A percentile compares a stretch with the other conserved stretches of the same genome.
Conservation (phyloP, 2,113 vertebrate species). For the Tursiops truncatus region DNA sequence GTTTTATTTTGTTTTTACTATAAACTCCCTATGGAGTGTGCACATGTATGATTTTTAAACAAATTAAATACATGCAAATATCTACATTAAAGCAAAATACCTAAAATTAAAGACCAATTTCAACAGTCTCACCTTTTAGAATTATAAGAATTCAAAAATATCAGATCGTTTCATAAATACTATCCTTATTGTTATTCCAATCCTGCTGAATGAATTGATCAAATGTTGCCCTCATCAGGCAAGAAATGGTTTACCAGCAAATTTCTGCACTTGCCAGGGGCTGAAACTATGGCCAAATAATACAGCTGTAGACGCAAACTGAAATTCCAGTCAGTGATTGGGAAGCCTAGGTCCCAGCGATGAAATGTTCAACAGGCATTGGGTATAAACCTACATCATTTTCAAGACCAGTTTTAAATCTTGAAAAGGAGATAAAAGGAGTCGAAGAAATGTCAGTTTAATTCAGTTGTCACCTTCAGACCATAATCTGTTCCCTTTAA, state of each 20-base stretch:
- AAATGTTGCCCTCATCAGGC: constrained; percentile 67
- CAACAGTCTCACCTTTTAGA: not conserved
- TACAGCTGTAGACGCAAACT: not conserved
- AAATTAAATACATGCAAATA: not conserved
- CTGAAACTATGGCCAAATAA: not conserved
- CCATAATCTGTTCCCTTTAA: not conserved
- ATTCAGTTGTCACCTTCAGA: not conserved
- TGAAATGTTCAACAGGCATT: not conserved
- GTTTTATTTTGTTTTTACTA: not conserved
- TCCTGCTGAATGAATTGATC: constrained; percentile 7
- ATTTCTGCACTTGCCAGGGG: not conserved
- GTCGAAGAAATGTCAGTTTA: not conserved
- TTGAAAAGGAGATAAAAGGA: not conserved
- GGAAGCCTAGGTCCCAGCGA: not conserved
- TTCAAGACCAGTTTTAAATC: not conserved
- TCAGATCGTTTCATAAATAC: not conserved
- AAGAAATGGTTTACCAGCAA: not conserved
- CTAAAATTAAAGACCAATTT: not conserved
- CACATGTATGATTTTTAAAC: not conserved
- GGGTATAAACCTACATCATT: not conserved
- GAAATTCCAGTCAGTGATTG: not conserved
- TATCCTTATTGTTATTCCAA: not conserved
- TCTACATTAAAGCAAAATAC: constrained; percentile 26
- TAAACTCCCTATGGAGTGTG: not conserved
- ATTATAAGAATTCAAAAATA: not conserved